Evolutionary conservation across 2,888 invertebrate species (phyloP).

Genomic region (Spilosoma lubricipeda): DNA sequence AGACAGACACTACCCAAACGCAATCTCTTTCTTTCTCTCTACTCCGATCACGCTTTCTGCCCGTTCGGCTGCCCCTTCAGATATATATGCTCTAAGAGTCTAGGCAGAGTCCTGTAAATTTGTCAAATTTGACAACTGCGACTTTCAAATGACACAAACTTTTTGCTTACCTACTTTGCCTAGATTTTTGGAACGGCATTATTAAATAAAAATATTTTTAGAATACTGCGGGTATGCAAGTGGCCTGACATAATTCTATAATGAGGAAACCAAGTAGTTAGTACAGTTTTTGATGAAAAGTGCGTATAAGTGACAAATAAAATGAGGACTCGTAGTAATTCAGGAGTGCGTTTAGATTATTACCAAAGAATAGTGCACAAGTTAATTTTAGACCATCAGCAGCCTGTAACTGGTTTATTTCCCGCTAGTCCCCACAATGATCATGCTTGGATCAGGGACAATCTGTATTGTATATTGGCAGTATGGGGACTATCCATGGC

Average conservation of each 20-base stretch:
- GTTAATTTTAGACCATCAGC: constrained; percentile 96
- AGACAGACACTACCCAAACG: too few species aligned
- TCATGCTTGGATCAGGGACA: constrained; percentile 99
- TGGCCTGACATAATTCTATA: neutral
- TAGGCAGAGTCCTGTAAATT: too few species aligned
- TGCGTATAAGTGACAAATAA: constrained; percentile 42
- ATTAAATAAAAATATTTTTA: constrained; percentile 11
- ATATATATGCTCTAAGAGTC: too few species aligned
- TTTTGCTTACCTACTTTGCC: neutral
- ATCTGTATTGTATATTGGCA: constrained; percentile 98
- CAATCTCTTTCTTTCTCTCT: too few species aligned
- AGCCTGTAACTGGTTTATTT: constrained; percentile 98
- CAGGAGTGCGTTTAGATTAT: constrained; percentile 97
- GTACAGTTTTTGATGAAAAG: constrained; percentile 13
- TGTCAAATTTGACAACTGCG: constrained; percentile 57
- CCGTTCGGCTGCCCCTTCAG: too few species aligned
- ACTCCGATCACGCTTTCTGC: too few species aligned
- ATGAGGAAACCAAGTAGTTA: constrained; percentile 11
- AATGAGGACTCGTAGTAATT: constrained; percentile 96
- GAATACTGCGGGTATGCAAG: neutral
- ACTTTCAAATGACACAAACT: constrained; percentile 77
- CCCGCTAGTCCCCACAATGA: constrained; percentile 94
- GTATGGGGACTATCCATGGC: constrained; percentile 99
- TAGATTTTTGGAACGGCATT: constrained; percentile 5
- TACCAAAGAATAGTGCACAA: constrained; percentile 98